Conservation (phyloP, 1,140 invertebrate genomes). For the Diuraphis noxia region DNA sequence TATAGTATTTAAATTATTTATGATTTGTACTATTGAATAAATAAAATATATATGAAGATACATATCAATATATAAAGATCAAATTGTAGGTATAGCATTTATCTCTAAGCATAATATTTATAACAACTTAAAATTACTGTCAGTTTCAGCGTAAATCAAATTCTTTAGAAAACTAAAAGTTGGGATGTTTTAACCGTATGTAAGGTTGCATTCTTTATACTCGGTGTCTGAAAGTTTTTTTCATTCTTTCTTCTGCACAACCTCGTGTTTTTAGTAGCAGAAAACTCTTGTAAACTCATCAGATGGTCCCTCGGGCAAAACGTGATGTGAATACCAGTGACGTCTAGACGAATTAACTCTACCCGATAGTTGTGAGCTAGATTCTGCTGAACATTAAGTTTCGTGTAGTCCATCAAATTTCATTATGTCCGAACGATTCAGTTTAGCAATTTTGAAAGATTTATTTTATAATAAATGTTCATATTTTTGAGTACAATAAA, state of each 20-base stretch:
- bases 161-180: conserved; percentile 10
- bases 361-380: conserved; percentile 2
- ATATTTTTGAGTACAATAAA: conserved; percentile 18
- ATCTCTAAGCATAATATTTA: background rate
- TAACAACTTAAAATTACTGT: conserved; percentile 31
- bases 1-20: background rate
- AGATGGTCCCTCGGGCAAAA: conserved; percentile 41
- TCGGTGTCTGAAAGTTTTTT: conserved; percentile 22
- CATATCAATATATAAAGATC: background rate
- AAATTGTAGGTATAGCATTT: background rate
- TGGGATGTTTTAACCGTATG: background rate
- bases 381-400: conserved; percentile 19
- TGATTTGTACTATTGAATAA: background rate
- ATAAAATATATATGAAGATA: background rate
- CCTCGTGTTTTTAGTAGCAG: conserved; percentile 41
- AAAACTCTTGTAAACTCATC: conserved; percentile 53
- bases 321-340: conserved; percentile 46
- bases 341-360: conserved; percentile 38
- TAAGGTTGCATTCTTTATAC: conserved; percentile 12
- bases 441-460: conserved; percentile 18
- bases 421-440: conserved; percentile 41
- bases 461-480: background rate
- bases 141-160: conserved; percentile 29
- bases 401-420: conserved; percentile 34
- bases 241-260: background rate